These are phyloP conservation scores for Pangasius larnaudii DNA, from an alignment of 2,797 vertebrate species.

Conservation along the genomic window DNA sequence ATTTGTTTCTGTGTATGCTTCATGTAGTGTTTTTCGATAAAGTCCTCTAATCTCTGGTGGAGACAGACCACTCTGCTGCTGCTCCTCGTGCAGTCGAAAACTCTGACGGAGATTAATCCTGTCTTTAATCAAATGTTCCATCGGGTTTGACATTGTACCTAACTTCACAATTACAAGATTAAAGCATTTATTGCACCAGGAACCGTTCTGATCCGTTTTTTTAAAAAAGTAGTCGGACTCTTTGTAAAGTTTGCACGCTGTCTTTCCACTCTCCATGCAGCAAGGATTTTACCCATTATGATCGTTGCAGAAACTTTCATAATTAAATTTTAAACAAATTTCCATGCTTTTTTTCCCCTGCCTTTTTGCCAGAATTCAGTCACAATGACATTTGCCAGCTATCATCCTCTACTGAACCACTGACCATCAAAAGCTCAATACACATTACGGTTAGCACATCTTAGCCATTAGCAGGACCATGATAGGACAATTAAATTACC, in stretches of 20 bases:
- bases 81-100: not conserved
- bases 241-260: not conserved
- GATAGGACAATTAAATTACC: not conserved
- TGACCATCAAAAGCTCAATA: not conserved
- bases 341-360: not conserved
- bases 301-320: not conserved
- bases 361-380: not conserved
- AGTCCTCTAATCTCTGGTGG: not conserved
- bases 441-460: not conserved
- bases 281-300: not conserved
- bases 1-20: not conserved
- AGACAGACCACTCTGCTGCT: not conserved
- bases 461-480: conserved; percentile 7
- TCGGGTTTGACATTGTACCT: not conserved
- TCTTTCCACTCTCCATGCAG: not conserved
- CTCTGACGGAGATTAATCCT: not conserved
- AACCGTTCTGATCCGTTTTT: not conserved
- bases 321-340: not conserved
- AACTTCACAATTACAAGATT: not conserved
- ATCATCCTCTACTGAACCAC: not conserved
- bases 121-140: not conserved
- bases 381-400: not conserved
- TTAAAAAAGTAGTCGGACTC: too few species aligned
- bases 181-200: not conserved
- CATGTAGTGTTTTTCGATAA: not conserved